These are phyloP conservation scores for Agrotis segetum DNA, from an alignment of 2,888 invertebrate species.

Conservation along the genomic window DNA sequence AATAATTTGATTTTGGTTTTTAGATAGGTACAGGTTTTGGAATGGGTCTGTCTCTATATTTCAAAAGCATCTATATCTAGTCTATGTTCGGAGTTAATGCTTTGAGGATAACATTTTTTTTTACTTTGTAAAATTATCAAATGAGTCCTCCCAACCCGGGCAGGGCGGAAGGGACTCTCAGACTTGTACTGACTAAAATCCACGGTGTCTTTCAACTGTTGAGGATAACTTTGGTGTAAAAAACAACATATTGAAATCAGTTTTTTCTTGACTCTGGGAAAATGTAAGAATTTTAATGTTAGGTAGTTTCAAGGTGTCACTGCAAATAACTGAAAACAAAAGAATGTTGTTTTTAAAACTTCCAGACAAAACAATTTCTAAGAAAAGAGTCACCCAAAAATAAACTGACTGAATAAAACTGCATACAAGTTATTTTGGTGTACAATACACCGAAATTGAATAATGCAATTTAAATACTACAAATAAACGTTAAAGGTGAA, in stretches of 20 bases:
- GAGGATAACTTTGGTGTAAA: background rate
- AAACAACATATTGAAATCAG: background rate
- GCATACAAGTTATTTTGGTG: constrained; percentile 50
- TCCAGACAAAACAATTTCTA: background rate
- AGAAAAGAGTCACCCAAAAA: constrained; percentile 12
- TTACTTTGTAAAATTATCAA: no score
- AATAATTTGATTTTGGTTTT: no score
- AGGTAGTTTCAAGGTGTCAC: background rate
- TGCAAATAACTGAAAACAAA: constrained; percentile 8
- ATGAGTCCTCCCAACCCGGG: no score
- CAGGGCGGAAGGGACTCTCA: no score
- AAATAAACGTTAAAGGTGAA: constrained; percentile 62
- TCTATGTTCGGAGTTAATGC: background rate
- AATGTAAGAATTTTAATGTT: background rate
- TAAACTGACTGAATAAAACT: constrained; percentile 11
- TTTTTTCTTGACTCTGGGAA: background rate
- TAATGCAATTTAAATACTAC: constrained; percentile 63
- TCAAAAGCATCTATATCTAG: no score
- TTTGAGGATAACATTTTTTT: no score
- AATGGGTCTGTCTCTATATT: no score
- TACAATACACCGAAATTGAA: constrained; percentile 62
- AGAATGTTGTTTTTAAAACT: background rate
- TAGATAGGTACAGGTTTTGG: no score
- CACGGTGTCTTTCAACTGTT: no score
- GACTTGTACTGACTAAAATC: no score